Conservation (phyloP, 2,888 invertebrate species). For the Bombyx huttoni region DNA sequence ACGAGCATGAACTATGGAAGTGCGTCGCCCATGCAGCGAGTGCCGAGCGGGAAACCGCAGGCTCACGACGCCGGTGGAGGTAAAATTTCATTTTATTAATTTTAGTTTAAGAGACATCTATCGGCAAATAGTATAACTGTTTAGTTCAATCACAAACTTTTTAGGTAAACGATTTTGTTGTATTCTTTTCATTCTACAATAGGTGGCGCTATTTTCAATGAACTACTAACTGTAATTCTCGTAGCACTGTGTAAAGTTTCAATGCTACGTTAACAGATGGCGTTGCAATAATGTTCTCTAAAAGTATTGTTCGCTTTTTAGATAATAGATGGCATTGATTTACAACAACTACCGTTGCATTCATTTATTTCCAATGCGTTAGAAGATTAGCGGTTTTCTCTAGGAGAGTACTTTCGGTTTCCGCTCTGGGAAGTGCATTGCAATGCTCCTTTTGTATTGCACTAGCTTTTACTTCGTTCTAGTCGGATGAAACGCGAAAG, state of each 20-base stretch:
- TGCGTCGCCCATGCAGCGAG: constrained; percentile 65
- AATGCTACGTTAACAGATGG: constrained; percentile 25
- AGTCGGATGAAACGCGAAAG: constrained; percentile 27
- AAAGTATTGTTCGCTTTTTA: not conserved
- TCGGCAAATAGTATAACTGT: constrained; percentile 4
- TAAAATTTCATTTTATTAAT: constrained; percentile 56
- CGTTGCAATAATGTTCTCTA: constrained; percentile 13
- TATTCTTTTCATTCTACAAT: not conserved
- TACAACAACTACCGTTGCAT: not conserved
- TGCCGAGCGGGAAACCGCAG: constrained; percentile 66
- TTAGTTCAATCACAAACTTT: not conserved
- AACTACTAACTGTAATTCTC: no score
- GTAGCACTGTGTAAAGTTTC: no score
- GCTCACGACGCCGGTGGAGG: constrained; percentile 69
- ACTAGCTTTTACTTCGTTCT: constrained; percentile 50
- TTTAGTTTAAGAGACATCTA: constrained; percentile 10
- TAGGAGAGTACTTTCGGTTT: constrained; percentile 60
- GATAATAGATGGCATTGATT: constrained; percentile 4
- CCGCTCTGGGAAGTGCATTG: constrained; percentile 58
- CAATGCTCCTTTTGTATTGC: constrained; percentile 59
- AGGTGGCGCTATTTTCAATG: constrained; percentile 1
- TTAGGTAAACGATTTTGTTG: not conserved
- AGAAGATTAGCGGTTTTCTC: constrained; percentile 49
- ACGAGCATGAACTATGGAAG: constrained; percentile 66
- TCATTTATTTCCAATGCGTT: not conserved